Conservation (phyloP, 2,888 invertebrate species). For the Isotomurus palustris region DNA sequence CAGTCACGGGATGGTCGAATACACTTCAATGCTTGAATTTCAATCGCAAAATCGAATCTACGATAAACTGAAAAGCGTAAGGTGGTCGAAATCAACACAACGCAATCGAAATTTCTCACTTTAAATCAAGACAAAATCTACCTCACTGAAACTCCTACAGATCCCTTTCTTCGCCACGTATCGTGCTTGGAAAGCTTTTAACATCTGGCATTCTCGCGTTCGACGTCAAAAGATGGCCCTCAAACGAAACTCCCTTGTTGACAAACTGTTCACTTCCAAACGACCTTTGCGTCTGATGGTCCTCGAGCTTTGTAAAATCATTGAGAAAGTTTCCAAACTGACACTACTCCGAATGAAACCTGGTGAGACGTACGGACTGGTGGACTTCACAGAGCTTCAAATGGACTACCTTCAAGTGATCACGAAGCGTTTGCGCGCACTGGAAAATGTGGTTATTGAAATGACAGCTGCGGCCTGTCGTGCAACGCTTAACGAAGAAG, state of each 20-base stretch:
- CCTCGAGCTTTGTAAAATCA: constrained; percentile 65
- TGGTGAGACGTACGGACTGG: constrained; percentile 28
- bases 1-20: constrained; percentile 34
- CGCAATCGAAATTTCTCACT: too few relatives aligned
- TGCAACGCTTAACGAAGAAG: constrained; percentile 66
- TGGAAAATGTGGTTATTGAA: constrained; percentile 52
- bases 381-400: constrained; percentile 31
- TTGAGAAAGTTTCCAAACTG: constrained; percentile 52
- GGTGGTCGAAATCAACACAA: too few relatives aligned
- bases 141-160: constrained; percentile 44
- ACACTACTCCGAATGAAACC: constrained; percentile 34
- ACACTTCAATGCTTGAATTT: constrained; percentile 33
- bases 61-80: constrained; percentile 28
- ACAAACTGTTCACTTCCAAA: constrained; percentile 69
- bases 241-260: constrained; percentile 59
- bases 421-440: constrained; percentile 48
- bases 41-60: constrained; percentile 40
- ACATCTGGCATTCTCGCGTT: constrained; percentile 72
- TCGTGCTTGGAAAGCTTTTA: constrained; percentile 63
- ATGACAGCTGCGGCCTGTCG: constrained; percentile 68
- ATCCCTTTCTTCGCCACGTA: constrained; percentile 51
- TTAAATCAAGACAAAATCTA: neutral
- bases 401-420: constrained; percentile 44
- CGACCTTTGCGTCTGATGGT: constrained; percentile 67
- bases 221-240: constrained; percentile 62